Base-by-base conservation (phyloP, 2,797 vertebrate genomes). In the Catamblyrhynchus diadema region DNA sequence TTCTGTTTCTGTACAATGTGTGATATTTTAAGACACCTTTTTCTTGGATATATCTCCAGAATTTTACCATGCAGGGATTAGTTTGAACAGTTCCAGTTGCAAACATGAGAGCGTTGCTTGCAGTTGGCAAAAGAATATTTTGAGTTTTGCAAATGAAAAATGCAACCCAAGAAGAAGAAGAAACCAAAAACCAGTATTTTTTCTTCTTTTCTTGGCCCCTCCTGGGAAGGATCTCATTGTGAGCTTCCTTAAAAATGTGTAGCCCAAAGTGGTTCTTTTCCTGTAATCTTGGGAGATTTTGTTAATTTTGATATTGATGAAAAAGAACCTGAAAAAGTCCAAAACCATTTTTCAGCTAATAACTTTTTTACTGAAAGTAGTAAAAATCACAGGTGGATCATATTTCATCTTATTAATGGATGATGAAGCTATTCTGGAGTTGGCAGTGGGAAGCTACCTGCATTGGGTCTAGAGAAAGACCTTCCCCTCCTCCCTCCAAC, bases 201-300 rank as follows among this genome's bases (percentile, higher is more conserved):
- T 86, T 53, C 62, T 82, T 50, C 28, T 21, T 32, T 54, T 54
- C 32, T n/a, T 54, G 25, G 7, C 6, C 13, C 87, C 3, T 25
- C 5, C 4, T 44, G 11, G 21, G 22, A 79, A 56, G 21, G 32
- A 14, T 60, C 5, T 57, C 16, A 30, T 45, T 86, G 16, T 2
- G 2, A 75, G 8, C 24, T 77, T 64, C 24, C 16, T 62, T 67
- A 42, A 22, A 51, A 67, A 70, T 23, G 1, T 10, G 7, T 35
- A 59, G 28, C n/a, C 14, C 10, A 50, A 64, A 67, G 56, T 44
- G 12, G 0, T 0, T 12, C 2, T 57, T 53, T 39, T 22, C 25
- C 14, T 25, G 0, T 70, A 35, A 41, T 27, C 23, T 73, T n/a
- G 44, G 2, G 32, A 62, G 6, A 33, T 71, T 42, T 57, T 78